Conservation (phyloP, 1,140 invertebrate genomes). For the Orussus abietinus region DNA sequence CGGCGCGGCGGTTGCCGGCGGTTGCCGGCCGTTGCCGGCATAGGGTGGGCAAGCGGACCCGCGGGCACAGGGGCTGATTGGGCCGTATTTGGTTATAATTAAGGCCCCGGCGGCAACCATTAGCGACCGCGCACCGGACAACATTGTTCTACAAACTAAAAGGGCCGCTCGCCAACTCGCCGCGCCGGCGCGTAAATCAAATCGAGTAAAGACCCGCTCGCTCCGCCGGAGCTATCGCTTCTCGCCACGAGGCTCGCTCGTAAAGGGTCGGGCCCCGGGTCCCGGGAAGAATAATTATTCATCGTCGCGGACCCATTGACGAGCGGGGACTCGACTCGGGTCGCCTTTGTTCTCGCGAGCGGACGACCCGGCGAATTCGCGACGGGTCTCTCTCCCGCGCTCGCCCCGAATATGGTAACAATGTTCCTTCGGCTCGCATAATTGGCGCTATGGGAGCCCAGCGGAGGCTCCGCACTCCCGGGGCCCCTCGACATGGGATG, state of each 20-base stretch:
- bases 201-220: slow-evolving; percentile 29
- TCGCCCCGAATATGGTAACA: no score
- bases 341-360: no score
- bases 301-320: no score
- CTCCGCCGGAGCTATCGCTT: no score
- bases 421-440: slow-evolving; percentile 29
- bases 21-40: slow-evolving; percentile 3
- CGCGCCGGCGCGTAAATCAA: slow-evolving; percentile 31
- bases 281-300: no score
- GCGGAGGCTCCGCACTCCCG: slow-evolving; percentile 27
- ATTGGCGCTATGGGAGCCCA: slow-evolving; percentile 38
- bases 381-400: no score
- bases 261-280: no score
- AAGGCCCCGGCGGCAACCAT: slow-evolving; percentile 39
- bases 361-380: no score
- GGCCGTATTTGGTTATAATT: slow-evolving; percentile 45
- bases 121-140: slow-evolving; percentile 35
- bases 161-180: slow-evolving; percentile 25
- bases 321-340: no score
- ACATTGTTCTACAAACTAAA: slow-evolving; percentile 32
- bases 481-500: slow-evolving; percentile 38
- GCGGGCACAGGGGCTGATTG: slow-evolving; percentile 35
- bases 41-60: slow-evolving; percentile 8
- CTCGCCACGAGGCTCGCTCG: no score
- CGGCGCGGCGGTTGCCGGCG: slow-evolving; percentile 6